These are phyloP conservation scores for Trachelipus rathkii DNA, from an alignment of 1,140 invertebrate species.

Conservation along the genomic window DNA sequence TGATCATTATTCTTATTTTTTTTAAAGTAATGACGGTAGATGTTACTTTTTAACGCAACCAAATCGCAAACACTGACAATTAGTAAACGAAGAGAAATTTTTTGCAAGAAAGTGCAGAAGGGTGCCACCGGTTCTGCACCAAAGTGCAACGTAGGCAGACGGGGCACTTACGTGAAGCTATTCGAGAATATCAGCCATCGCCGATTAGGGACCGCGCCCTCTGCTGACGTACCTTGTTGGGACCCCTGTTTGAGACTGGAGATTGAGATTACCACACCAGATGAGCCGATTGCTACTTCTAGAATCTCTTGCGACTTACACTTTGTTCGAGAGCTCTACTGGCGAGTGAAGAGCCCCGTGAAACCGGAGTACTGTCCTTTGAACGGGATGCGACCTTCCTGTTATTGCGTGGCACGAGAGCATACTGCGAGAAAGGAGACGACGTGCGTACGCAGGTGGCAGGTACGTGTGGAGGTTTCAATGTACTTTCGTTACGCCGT, in stretches of 20 bases:
- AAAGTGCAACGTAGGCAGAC: not conserved
- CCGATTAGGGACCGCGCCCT: not conserved
- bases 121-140: not conserved
- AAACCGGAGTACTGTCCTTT: not conserved
- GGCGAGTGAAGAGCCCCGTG: not conserved
- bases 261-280: not conserved
- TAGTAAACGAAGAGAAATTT: too few species aligned
- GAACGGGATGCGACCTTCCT: not conserved
- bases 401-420: not conserved
- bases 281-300: not conserved
- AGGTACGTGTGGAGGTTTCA: not conserved
- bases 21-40: too few species aligned
- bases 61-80: too few species aligned
- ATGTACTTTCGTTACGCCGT: not conserved
- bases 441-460: not conserved
- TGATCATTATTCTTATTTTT: too few species aligned
- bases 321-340: not conserved
- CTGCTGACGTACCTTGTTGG: not conserved
- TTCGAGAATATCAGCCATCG: conserved; percentile 5
- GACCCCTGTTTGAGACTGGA: not conserved
- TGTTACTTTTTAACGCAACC: too few species aligned
- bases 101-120: not conserved
- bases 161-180: conserved; percentile 11
- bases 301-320: not conserved
- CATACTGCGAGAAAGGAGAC: not conserved